Evolutionary conservation across 2,888 invertebrate genomes (phyloP).

Genomic region (Macrosiphum euphorbiae): DNA sequence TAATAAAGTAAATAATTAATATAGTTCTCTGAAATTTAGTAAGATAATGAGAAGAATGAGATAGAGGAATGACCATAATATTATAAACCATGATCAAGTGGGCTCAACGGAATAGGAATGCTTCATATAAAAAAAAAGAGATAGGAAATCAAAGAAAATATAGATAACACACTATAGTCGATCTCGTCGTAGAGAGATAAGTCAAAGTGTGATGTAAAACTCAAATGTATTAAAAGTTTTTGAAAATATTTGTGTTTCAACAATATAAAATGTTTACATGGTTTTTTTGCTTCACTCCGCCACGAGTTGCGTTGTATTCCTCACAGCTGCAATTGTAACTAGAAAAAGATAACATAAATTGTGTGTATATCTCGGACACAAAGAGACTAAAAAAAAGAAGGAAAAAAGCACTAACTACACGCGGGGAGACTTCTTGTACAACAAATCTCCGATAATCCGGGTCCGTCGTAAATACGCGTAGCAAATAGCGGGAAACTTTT

Average conservation of each 20-base stretch:
- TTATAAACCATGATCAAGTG: not conserved
- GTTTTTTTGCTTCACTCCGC: not conserved
- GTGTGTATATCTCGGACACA: slow-evolving; percentile 5
- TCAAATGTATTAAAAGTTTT: slow-evolving; percentile 15
- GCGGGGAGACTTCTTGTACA: not conserved
- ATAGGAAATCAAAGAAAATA: not conserved
- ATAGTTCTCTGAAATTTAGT: too few relatives aligned
- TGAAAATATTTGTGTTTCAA: not conserved
- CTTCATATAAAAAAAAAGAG: not conserved
- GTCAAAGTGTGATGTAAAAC: not conserved
- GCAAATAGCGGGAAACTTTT: slow-evolving; percentile 8
- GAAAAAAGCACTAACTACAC: not conserved
- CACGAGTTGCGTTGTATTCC: not conserved
- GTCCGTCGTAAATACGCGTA: not conserved
- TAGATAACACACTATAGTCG: not conserved
- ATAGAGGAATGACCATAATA: not conserved
- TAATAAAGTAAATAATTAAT: too few relatives aligned
- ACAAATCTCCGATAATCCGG: slow-evolving; percentile 48
- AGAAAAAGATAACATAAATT: slow-evolving; percentile 17
- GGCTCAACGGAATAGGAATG: not conserved
- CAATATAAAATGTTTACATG: not conserved
- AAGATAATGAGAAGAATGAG: not conserved
- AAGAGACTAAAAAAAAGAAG: not conserved
- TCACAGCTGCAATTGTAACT: not conserved
- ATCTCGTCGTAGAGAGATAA: not conserved